A percentile compares a stretch with the other conserved stretches of the same genome.
Conservation (phyloP, 2,797 vertebrate species). For the Vireo griseus region DNA sequence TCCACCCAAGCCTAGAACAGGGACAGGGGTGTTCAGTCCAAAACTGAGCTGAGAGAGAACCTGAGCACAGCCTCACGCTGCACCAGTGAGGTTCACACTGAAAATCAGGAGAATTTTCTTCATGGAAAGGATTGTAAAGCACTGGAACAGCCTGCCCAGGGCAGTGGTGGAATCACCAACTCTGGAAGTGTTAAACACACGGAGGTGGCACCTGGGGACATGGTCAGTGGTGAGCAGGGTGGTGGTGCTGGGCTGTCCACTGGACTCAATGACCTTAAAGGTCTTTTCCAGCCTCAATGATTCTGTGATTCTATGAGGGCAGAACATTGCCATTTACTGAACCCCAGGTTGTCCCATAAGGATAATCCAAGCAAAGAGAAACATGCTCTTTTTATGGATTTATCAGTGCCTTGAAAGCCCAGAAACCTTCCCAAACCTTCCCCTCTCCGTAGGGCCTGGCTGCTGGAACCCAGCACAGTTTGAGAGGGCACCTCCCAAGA, state of each 20-base stretch:
- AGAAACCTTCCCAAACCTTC: neutral
- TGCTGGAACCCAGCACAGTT: neutral
- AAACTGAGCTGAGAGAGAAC: neutral
- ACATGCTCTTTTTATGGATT: neutral
- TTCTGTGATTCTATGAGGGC: neutral
- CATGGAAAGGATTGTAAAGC: neutral
- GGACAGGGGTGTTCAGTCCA: neutral
- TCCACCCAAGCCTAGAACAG: neutral
- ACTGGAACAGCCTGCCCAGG: neutral
- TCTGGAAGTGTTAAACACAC: accelerated
- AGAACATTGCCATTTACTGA: neutral
- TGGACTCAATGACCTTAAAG: neutral
- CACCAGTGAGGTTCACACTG: neutral
- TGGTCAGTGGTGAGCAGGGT: neutral
- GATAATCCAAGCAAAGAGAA: neutral
- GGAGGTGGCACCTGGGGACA: neutral
- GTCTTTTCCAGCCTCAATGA: neutral
- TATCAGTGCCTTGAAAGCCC: neutral
- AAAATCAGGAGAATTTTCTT: neutral
- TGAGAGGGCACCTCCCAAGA: neutral
- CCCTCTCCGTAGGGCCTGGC: neutral
- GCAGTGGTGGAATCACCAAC: neutral
- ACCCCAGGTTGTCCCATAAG: accelerated
- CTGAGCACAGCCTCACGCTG: neutral
- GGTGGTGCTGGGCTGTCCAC: accelerated